Evolutionary conservation across 2,113 vertebrate genomes (phyloP), one percentile per base, ranked within the genome.

Genomic region (Mus pahari): DNA sequence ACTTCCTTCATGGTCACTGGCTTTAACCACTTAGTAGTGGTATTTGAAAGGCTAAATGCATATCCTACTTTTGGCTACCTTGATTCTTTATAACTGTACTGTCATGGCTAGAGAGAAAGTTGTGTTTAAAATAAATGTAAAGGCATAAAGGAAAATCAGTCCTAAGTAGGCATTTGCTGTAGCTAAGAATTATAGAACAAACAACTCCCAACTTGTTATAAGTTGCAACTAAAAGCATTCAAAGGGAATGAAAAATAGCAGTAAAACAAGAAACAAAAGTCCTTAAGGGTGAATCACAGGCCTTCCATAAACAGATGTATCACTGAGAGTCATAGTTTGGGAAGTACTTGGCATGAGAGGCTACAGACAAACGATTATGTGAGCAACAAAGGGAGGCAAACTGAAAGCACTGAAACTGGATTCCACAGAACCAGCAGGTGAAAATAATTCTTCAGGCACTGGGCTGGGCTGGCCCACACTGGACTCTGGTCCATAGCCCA

Each of bases 241-340:
- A 90, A 93, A 96, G 77, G 73, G 60, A 94, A 95, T 39, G 95
- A 94, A 96, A 95, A 92, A 88, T 53, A 93, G 53, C 64, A 94
- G 93, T 66, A 86, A 96, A 87, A 53, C 42, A 87, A 91, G 39
- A 95, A 96, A 91, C 19, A 74, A 90, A 82, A 91, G 45, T 22
- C 73, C 48, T 39, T 89, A 66, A 39, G 58, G 48, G 45, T 50
- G 66, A 90, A 90, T 92, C 90, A 91, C 36, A 86, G 53, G 73
- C 60, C 20, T 94, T 94, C 12, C 19, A 81, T 74, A 95, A 96
- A 94, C 74, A 96, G 94, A 97, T 70, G 8, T 17, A 90, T 87
- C 83, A 66, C 33, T 50, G 70, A 90, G 62, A 86, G 75, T 94
- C 60, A n/a, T 79, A 31, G 90, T 20, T 50, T 39, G 91, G 62